phyloP scores from a whole-genome alignment of 2,113 vertebrate species.

The Salvator merianae region DNA sequence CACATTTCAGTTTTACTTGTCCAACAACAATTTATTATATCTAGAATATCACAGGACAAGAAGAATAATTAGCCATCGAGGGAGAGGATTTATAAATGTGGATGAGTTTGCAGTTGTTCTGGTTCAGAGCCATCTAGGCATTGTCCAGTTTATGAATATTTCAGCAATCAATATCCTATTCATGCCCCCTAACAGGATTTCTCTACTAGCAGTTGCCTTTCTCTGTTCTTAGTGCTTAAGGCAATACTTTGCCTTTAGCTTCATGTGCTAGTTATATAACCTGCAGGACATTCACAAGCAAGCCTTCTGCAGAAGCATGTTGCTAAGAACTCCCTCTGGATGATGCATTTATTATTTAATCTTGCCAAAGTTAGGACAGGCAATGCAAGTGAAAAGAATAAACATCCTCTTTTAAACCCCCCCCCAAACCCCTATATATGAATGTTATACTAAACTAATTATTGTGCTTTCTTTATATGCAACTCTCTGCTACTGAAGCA shows the following conservation, averaged over 20 bases:
- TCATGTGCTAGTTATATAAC: slow-evolving; percentile 61
- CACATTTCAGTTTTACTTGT: background rate
- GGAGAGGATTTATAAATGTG: slow-evolving; percentile 20
- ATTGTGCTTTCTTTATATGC: background rate
- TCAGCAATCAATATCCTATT: slow-evolving; percentile 43
- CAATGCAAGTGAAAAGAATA: background rate
- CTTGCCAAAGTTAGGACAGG: fast-evolving
- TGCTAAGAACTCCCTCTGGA: slow-evolving; percentile 30
- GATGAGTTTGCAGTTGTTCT: slow-evolving; percentile 2
- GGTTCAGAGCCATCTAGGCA: slow-evolving; percentile 22
- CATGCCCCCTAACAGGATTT: background rate
- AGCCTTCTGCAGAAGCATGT: background rate
- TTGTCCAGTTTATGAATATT: slow-evolving; percentile 49
- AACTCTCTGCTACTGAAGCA: background rate
- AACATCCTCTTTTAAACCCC: background rate
- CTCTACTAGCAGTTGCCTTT: slow-evolving; percentile 52
- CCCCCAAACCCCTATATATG: slow-evolving; percentile 28
- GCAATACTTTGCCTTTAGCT: slow-evolving; percentile 58
- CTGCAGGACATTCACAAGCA: slow-evolving; percentile 45
- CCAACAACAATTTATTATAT: background rate
- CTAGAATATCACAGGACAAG: slow-evolving; percentile 7
- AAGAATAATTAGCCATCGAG: slow-evolving; percentile 18
- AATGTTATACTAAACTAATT: slow-evolving; percentile 52
- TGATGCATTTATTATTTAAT: slow-evolving; percentile 39
- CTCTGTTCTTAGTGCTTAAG: background rate